A percentile compares a stretch with the other conserved stretches of the same genome.
Evolutionary conservation across 2,888 invertebrate species (phyloP).

Genomic region (Glaucopsyche alexis): DNA sequence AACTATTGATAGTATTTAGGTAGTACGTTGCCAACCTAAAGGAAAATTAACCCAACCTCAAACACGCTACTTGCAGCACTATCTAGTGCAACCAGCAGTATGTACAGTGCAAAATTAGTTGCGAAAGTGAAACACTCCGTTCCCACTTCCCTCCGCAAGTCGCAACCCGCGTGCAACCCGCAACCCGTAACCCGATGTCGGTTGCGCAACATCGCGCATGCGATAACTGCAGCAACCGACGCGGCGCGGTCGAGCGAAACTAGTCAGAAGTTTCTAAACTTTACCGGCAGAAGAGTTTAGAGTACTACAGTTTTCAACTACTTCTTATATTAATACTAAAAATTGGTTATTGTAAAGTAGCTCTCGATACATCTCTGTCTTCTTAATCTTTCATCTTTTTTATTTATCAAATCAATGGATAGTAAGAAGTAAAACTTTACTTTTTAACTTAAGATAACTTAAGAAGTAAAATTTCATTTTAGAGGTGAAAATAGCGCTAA

Average conservation of each 20-base stretch:
- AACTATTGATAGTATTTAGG: no score
- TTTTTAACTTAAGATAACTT: no score
- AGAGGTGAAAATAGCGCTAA: no score
- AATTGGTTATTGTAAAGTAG: no score
- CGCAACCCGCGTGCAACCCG: neutral
- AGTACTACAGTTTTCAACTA: no score
- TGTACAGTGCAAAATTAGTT: neutral
- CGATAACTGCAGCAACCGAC: slow-evolving; percentile 9
- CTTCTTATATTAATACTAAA: no score
- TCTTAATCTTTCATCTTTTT: no score
- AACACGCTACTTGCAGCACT: neutral
- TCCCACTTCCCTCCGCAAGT: neutral
- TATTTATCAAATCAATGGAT: no score
- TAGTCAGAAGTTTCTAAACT: slow-evolving; percentile 33
- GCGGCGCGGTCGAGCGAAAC: slow-evolving; percentile 2
- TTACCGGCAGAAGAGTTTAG: neutral
- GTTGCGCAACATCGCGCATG: slow-evolving; percentile 6
- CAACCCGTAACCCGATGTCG: neutral
- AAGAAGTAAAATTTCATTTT: no score
- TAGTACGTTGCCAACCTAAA: no score
- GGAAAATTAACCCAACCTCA: neutral
- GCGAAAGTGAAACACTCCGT: slow-evolving; percentile 8
- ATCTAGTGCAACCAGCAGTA: neutral
- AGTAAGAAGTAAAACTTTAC: no score
- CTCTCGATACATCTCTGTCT: no score